Evolutionary conservation across 2,888 invertebrate genomes (phyloP).

Genomic region (Phengaris alcon): DNA sequence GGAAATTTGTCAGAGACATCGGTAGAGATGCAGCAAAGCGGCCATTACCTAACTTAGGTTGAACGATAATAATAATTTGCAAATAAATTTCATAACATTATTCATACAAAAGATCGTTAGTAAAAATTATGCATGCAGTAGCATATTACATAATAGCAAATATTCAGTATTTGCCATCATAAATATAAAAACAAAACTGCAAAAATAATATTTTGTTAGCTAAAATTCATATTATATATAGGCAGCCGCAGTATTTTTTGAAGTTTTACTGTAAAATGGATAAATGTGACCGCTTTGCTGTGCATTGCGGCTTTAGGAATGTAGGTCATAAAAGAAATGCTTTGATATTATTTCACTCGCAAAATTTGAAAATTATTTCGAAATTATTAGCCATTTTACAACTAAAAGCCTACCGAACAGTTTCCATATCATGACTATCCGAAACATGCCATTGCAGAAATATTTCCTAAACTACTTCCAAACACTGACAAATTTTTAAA

Average conservation of each 20-base stretch:
- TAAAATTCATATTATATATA: background rate
- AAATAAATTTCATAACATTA: no score
- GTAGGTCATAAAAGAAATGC: conserved; percentile 15
- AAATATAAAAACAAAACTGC: background rate
- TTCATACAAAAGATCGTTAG: no score
- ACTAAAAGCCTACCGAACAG: background rate
- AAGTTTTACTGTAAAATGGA: conserved; percentile 12
- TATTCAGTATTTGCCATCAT: background rate
- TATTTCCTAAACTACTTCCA: no score
- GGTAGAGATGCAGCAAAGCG: no score
- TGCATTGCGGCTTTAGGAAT: conserved; percentile 17
- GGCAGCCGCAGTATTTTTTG: conserved; percentile 1
- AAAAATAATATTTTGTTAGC: background rate
- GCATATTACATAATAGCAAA: background rate
- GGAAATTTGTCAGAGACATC: no score
- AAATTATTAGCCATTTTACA: conserved; percentile 5
- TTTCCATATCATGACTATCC: background rate
- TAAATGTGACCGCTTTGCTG: conserved; percentile 16
- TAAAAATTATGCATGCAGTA: no score
- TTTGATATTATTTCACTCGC: conserved; percentile 15
- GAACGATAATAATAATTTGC: no score
- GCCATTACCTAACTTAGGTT: no score
- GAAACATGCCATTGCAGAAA: background rate
- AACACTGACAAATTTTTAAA: no score
- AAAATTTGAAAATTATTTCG: conserved; percentile 3